Conservation (phyloP, 2,113 vertebrate species). For the Pangasianodon gigas region DNA sequence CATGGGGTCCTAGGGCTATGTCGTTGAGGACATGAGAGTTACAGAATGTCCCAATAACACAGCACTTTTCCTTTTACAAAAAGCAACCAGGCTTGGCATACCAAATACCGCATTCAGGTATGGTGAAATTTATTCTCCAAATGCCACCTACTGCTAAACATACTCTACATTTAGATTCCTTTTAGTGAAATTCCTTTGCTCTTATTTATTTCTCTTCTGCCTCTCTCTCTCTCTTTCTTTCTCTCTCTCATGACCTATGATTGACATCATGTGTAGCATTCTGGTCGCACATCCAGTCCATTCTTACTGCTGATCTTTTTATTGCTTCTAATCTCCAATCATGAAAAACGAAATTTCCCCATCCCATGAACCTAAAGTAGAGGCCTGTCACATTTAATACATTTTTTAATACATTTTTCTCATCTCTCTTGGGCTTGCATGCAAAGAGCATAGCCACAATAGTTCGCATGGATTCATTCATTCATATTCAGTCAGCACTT, state of each 20-base stretch:
- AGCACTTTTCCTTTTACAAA: not conserved
- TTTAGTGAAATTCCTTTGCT: not conserved
- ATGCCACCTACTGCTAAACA: not conserved
- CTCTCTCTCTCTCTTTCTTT: not conserved
- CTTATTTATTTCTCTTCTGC: not conserved
- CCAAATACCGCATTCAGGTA: not conserved
- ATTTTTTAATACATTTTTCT: not conserved
- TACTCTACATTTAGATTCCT: not conserved
- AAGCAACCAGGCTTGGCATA: not conserved
- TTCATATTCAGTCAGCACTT: not conserved
- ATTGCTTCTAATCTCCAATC: not conserved
- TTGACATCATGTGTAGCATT: not conserved
- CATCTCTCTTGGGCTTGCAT: not conserved
- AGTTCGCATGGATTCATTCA: not conserved
- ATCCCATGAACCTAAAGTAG: not conserved
- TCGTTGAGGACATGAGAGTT: not conserved
- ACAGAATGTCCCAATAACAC: not conserved
- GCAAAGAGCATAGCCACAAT: not conserved
- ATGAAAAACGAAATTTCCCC: not conserved
- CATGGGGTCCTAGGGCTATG: not conserved
- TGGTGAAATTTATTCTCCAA: slow-evolving; percentile 2
- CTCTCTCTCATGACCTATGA: not conserved
- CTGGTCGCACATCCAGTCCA: not conserved
- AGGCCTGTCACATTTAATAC: not conserved
- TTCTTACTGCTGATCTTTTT: not conserved